These are phyloP conservation scores for Oscheius sp. DNA, from an alignment of 2,888 invertebrate species.

Conservation along the genomic window DNA sequence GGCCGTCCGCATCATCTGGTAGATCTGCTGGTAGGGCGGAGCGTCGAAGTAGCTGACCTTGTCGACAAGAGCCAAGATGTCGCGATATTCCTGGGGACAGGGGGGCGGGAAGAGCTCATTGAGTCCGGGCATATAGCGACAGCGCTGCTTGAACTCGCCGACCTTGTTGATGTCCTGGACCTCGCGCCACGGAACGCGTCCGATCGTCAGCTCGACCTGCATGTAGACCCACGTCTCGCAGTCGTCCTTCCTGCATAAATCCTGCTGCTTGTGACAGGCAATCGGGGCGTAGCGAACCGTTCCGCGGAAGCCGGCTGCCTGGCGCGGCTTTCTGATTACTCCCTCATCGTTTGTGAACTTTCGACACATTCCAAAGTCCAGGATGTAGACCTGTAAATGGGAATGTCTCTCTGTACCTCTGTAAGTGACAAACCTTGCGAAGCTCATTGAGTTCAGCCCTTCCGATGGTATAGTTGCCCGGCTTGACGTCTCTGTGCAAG, in stretches of 20 bases:
- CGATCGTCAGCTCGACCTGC: constrained; percentile 62
- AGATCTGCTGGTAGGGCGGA: constrained; percentile 53
- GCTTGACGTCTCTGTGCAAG: constrained; percentile 58
- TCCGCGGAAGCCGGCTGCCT: constrained; percentile 68
- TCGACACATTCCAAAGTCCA: constrained; percentile 62
- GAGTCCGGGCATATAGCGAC: constrained; percentile 47
- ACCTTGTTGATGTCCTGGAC: constrained; percentile 61
- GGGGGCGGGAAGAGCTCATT: constrained; percentile 55
- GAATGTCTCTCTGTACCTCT: too few species aligned
- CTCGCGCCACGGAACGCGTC: constrained; percentile 62
- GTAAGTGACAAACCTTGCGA: constrained; percentile 36
- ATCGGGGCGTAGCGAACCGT: constrained; percentile 71
- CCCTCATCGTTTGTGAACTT: constrained; percentile 63
- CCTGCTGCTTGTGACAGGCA: constrained; percentile 64
- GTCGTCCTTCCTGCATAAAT: constrained; percentile 66
- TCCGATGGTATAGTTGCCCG: constrained; percentile 63
- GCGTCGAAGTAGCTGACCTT: constrained; percentile 58
- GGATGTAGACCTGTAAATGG: constrained; percentile 46
- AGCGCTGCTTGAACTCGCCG: constrained; percentile 55
- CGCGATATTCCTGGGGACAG: constrained; percentile 42
- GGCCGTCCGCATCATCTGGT: constrained; percentile 51
- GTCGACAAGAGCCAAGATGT: constrained; percentile 54
- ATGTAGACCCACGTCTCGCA: constrained; percentile 62
- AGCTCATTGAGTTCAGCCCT: constrained; percentile 55
- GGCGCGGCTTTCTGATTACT: constrained; percentile 63